A percentile compares a stretch with the other conserved stretches of the same genome.
These are phyloP conservation scores for Schlechtendalia chinensis DNA, from an alignment of 1,140 invertebrate genomes.

Conservation along the genomic window DNA sequence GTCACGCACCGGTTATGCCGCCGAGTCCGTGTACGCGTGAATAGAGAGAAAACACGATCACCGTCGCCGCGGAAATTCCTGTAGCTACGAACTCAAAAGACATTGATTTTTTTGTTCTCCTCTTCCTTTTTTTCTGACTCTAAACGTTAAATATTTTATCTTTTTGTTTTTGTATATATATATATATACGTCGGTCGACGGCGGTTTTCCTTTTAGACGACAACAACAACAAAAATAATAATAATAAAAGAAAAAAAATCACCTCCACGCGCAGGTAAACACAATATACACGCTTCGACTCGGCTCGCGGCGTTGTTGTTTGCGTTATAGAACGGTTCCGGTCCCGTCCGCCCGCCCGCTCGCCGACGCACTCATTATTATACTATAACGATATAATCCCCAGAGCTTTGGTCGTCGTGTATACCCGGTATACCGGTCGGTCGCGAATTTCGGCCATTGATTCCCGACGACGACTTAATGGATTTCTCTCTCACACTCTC, in stretches of 20 bases:
- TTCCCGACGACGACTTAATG: constrained; percentile 13
- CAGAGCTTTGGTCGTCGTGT: constrained; percentile 4
- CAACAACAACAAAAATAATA: not conserved
- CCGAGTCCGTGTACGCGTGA: constrained; percentile 4
- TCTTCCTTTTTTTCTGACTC: too few relatives aligned
- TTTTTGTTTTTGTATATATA: not conserved
- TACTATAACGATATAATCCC: not conserved
- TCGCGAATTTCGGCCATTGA: not conserved
- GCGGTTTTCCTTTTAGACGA: not conserved
- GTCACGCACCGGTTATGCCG: constrained; percentile 50
- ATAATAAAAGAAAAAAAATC: too few relatives aligned
- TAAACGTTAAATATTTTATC: too few relatives aligned
- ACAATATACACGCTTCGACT: not conserved
- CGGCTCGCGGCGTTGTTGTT: not conserved
- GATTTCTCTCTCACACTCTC: not conserved
- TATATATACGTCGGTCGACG: not conserved
- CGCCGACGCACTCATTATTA: not conserved
- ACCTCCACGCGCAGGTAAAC: too few relatives aligned
- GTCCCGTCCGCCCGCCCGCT: too few relatives aligned
- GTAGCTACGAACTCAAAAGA: not conserved
- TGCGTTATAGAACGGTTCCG: not conserved
- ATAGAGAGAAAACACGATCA: constrained; percentile 37
- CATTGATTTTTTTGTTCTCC: constrained; percentile 34
- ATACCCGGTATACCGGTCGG: not conserved
- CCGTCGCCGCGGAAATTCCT: not conserved